Evolutionary conservation across 2,888 invertebrate genomes (phyloP).

Genomic region (Drosophila prostipennis): DNA sequence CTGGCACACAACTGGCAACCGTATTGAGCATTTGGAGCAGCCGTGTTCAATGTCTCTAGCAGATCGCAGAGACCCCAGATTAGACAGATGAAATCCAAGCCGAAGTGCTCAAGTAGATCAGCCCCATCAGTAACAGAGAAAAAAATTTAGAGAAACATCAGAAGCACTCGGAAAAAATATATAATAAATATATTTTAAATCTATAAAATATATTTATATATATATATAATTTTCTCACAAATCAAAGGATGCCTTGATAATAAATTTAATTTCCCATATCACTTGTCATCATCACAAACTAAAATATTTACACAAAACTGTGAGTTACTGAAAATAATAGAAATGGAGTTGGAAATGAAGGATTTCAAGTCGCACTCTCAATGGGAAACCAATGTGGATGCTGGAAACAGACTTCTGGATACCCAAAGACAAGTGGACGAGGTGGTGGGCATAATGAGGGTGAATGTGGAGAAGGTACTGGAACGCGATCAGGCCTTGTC

Average conservation of each 20-base stretch:
- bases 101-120: slow-evolving; percentile 52
- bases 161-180: background rate
- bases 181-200: background rate
- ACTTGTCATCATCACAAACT: background rate
- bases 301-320: background rate
- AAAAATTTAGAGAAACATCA: background rate
- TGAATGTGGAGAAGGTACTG: slow-evolving; percentile 98
- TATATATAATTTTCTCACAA: too few species aligned
- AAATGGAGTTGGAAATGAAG: background rate
- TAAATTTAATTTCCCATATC: too few species aligned
- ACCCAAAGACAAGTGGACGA: slow-evolving; percentile 90
- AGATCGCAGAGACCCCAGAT: slow-evolving; percentile 32
- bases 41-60: slow-evolving; percentile 55
- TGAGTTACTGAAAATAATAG: background rate
- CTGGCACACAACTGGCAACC: slow-evolving; percentile 48
- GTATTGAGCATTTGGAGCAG: slow-evolving; percentile 57
- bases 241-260: too few species aligned
- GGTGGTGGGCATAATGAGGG: slow-evolving; percentile 97
- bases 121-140: slow-evolving; percentile 15
- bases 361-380: background rate
- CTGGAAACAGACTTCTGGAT: slow-evolving; percentile 87
- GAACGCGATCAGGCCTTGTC: slow-evolving; percentile 98
- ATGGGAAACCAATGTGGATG: slow-evolving; percentile 56
- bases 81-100: slow-evolving; percentile 60
- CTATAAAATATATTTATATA: background rate